A percentile compares a stretch with the other conserved stretches of the same genome.
These are phyloP conservation scores for Hippocampus zosterae DNA, from an alignment of 2,113 vertebrate species.

Conservation along the genomic window DNA sequence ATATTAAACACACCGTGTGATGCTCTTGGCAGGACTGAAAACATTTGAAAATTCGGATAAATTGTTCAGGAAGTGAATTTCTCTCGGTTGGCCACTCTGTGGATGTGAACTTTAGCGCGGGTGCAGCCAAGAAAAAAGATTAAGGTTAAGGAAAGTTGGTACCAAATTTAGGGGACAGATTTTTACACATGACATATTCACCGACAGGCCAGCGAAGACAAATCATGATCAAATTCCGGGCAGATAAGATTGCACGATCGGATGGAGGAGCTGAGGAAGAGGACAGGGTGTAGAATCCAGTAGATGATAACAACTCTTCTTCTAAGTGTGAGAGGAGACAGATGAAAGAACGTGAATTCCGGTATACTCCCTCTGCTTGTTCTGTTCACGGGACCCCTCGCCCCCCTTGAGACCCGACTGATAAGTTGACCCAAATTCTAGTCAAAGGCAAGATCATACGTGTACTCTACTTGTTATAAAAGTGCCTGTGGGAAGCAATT, in stretches of 20 bases:
- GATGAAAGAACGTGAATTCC: conserved; percentile 17
- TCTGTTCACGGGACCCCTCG: conserved; percentile 34
- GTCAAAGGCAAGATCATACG: conserved; percentile 9
- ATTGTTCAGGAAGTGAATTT: too few species aligned
- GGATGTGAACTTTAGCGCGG: too few species aligned
- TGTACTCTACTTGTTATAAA: conserved; percentile 24
- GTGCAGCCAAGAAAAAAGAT: too few species aligned
- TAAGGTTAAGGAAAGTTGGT: too few species aligned
- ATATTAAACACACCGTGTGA: too few species aligned
- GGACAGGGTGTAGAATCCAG: not conserved
- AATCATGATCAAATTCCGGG: not conserved
- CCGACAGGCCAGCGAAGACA: not conserved
- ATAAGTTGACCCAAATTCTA: conserved; percentile 23
- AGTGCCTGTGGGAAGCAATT: conserved; percentile 13
- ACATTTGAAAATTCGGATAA: too few species aligned
- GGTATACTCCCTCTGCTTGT: conserved; percentile 32
- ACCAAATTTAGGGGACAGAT: not conserved
- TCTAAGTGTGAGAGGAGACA: conserved; percentile 5
- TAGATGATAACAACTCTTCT: not conserved
- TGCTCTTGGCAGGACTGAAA: too few species aligned
- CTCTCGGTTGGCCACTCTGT: too few species aligned
- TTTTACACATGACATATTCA: not conserved
- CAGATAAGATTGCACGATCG: not conserved
- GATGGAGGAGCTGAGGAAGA: not conserved
- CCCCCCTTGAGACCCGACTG: conserved; percentile 28